These are phyloP conservation scores for Drosophila affinis DNA, from an alignment of 2,888 invertebrate genomes.

Conservation along the genomic window DNA sequence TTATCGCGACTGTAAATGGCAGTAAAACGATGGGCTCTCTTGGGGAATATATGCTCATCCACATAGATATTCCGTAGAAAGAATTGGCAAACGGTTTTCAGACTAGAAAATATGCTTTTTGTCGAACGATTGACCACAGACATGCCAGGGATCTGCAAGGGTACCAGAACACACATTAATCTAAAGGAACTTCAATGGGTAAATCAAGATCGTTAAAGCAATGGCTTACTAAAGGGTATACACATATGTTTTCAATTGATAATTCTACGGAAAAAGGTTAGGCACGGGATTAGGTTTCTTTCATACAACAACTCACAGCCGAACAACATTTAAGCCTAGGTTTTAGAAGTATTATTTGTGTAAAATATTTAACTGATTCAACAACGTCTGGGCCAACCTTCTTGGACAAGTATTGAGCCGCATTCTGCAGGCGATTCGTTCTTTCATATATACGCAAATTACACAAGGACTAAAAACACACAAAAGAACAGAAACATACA, in stretches of 20 bases:
- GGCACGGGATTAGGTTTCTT: conserved; percentile 15
- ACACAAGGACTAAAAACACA: conserved; percentile 72
- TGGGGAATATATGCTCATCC: conserved; percentile 90
- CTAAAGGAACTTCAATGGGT: too few relatives aligned
- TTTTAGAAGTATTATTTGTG: conserved; percentile 46
- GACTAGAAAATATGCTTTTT: conserved; percentile 76
- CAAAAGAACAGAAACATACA: conserved; percentile 33
- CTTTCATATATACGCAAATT: conserved; percentile 84
- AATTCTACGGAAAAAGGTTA: conserved; percentile 6
- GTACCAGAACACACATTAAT: neutral
- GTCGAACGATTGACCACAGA: conserved; percentile 86
- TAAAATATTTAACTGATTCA: conserved; percentile 45
- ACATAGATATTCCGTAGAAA: conserved; percentile 85
- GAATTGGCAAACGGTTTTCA: conserved; percentile 77
- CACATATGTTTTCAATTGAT: neutral
- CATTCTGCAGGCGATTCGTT: conserved; percentile 87
- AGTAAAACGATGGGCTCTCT: conserved; percentile 91
- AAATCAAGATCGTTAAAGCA: neutral
- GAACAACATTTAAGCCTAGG: conserved; percentile 16
- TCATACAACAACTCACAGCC: conserved; percentile 17
- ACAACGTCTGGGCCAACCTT: conserved; percentile 85
- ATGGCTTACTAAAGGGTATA: conserved; percentile 4
- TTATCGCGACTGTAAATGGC: conserved; percentile 95
- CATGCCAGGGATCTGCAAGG: conserved; percentile 84
- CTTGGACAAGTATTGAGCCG: conserved; percentile 87